Conservation (phyloP, 2,113 vertebrate genomes). For the Heliornis fulica region DNA sequence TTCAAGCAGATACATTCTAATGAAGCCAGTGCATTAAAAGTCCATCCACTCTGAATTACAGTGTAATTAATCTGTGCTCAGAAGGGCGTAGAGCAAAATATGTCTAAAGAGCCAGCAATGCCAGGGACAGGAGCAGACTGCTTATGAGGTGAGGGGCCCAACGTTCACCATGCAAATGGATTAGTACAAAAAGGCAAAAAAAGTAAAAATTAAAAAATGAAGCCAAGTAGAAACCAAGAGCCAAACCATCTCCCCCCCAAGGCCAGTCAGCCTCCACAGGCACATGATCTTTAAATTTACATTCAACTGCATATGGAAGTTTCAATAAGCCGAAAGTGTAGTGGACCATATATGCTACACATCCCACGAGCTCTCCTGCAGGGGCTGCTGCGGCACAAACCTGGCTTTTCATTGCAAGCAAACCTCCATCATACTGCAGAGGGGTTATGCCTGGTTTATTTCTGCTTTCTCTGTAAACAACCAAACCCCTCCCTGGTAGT, state of each 20-base stretch:
- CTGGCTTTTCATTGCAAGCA: neutral
- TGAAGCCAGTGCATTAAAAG: slow-evolving; percentile 21
- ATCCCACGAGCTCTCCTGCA: neutral
- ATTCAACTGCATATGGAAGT: neutral
- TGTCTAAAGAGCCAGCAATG: neutral
- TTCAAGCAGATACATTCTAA: slow-evolving; percentile 2
- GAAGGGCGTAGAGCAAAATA: neutral
- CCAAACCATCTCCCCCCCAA: neutral
- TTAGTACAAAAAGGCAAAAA: neutral
- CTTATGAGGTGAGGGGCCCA: neutral
- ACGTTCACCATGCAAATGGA: neutral
- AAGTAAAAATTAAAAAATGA: neutral
- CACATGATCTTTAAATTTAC: neutral
- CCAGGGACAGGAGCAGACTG: neutral
- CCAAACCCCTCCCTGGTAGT: neutral
- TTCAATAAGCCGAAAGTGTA: neutral
- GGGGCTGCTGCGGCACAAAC: neutral
- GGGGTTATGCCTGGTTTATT: neutral
- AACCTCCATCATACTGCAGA: neutral
- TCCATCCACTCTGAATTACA: slow-evolving; percentile 14
- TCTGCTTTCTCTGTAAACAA: neutral
- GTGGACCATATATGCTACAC: neutral
- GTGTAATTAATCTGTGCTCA: slow-evolving; percentile 44
- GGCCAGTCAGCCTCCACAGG: neutral
- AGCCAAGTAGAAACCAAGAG: neutral